These are phyloP conservation scores for Agrypnia vestita DNA, from an alignment of 1,140 invertebrate species.

Conservation along the genomic window DNA sequence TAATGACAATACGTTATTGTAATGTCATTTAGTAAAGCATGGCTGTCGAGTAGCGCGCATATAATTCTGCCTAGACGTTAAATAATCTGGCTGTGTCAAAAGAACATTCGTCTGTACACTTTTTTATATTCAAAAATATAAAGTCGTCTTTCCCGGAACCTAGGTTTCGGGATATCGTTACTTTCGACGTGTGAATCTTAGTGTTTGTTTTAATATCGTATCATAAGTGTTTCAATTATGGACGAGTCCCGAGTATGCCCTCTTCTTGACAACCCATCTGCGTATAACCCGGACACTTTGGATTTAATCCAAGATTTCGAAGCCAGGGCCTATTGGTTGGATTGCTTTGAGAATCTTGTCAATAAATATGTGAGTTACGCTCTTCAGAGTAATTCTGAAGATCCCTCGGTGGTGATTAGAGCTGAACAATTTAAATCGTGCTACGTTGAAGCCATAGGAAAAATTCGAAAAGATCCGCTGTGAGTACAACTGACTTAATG, in stretches of 20 bases:
- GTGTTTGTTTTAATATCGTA: not conserved
- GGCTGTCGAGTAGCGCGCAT: not conserved
- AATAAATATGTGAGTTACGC: conserved; percentile 84
- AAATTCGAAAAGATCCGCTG: conserved; percentile 86
- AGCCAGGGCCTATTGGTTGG: conserved; percentile 94
- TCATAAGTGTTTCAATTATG: conserved; percentile 36
- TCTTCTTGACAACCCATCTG: conserved; percentile 67
- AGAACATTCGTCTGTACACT: too few relatives aligned
- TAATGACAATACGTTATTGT: conserved; percentile 1
- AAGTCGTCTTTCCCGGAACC: too few relatives aligned
- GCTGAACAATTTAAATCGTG: conserved; percentile 88
- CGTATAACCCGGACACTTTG: conserved; percentile 91
- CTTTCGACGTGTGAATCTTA: not conserved
- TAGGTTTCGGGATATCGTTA: not conserved
- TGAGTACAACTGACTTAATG: conserved; percentile 72
- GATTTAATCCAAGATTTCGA: conserved; percentile 89
- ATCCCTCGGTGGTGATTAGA: conserved; percentile 82
- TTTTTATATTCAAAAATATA: too few relatives aligned
- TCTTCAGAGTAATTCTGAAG: conserved; percentile 83
- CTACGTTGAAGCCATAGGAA: conserved; percentile 86
- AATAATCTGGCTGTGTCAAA: too few relatives aligned
- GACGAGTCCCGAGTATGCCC: conserved; percentile 64
- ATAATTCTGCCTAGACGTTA: not conserved
- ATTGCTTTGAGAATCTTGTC: conserved; percentile 89
- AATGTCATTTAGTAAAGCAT: not conserved